phyloP scores from a whole-genome alignment of 2,888 invertebrate genomes.

The Vandiemenella viatica region DNA sequence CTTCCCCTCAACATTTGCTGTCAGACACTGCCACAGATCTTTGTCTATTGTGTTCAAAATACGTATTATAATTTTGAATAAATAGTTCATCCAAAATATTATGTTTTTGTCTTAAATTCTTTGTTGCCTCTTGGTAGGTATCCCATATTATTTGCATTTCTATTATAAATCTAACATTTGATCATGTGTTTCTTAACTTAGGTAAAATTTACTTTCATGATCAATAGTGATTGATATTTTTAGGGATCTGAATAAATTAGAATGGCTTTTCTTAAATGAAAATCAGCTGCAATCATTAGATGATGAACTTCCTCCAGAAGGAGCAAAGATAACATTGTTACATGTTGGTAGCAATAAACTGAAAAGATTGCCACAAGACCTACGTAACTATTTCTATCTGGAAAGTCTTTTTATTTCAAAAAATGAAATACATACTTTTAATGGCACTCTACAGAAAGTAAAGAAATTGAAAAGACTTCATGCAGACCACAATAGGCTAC shows the following conservation, averaged over 20 bases:
- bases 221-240: no score
- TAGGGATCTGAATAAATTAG: constrained; percentile 49
- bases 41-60: no score
- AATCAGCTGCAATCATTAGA: constrained; percentile 62
- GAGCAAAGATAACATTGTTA: constrained; percentile 46
- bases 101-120: no score
- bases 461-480: constrained; percentile 48
- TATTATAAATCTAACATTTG: no score
- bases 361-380: constrained; percentile 51
- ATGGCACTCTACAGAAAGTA: constrained; percentile 55
- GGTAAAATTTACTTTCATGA: no score
- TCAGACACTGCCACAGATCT: no score
- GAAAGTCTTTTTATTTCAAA: constrained; percentile 56
- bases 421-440: constrained; percentile 53
- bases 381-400: constrained; percentile 50
- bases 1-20: no score
- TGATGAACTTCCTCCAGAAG: constrained; percentile 54
- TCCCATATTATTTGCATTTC: no score
- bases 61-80: no score
- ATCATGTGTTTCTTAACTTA: no score
- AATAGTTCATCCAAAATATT: no score
- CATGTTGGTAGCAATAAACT: constrained; percentile 61
- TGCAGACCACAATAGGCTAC: constrained; percentile 57
- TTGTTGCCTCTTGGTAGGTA: no score
- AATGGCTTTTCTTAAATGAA: constrained; percentile 63